Evolutionary conservation across 1,140 invertebrate species (phyloP), one percentile per base, ranked within the genome.

Genomic region (Diorhabda sublineata): DNA sequence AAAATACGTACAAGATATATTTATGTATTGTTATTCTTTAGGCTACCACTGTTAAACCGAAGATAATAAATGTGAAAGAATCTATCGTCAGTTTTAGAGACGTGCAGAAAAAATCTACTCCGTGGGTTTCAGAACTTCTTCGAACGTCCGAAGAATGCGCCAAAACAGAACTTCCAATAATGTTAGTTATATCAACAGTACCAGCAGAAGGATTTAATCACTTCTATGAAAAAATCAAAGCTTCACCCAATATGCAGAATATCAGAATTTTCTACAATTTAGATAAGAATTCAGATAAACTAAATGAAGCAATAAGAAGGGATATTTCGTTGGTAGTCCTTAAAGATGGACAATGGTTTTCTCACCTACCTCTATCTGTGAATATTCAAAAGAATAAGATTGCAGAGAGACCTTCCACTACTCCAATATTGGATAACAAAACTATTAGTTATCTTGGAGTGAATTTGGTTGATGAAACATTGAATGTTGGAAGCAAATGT

Each of bases 381-480:
- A n/a, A 75, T 3, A 72, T 72, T 58, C 74, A 75, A 45, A 77
- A 77, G 63, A 70, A 72, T 4, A 71, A 78, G n/a, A 6, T 52
- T 52, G 2, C n/a, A 52, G 47, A 52, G 6, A 52, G 47, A 4
- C 47, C 6, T 3, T 52, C 47, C 47, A n/a, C 6, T 52, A n/a
- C 47, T 8, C 47, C 47, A 8, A 64, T 75, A 3, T 69, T 71
- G 3, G 66, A 70, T 41, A 73, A 77, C 45, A 74, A 63, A 26
- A 61, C 62, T 11, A 70, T 79, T 42, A 73, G 71, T 26, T 78
- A 75, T 71, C 65, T 81, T 26, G 75, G 78, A 9, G 68, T 81
- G 5, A 81, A 79, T 61, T 62, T 73, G 2, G 69, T 69, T 5
- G 77, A 81, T 69, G 79, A 79, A 66, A 79, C 78, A n/a, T 52